phyloP scores from a whole-genome alignment of 2,888 invertebrate genomes.

The Cetonia aurata region DNA sequence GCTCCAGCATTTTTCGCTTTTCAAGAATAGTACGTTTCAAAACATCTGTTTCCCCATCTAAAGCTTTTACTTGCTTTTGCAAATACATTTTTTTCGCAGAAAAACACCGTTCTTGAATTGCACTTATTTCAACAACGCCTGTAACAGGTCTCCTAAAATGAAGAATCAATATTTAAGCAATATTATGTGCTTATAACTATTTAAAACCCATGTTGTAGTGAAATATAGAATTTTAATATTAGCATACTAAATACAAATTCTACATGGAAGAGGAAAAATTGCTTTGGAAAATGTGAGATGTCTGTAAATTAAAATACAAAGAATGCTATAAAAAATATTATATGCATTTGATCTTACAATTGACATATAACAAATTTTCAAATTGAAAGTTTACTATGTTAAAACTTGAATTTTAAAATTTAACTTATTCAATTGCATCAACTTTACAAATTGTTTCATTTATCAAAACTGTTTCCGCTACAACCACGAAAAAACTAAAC shows the following conservation, averaged over 20 bases:
- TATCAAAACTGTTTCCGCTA: too few relatives aligned
- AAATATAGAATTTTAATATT: not conserved
- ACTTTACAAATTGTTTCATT: too few relatives aligned
- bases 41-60: conserved; percentile 37
- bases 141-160: conserved; percentile 50
- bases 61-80: conserved; percentile 40
- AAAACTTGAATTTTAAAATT: too few relatives aligned
- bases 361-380: too few relatives aligned
- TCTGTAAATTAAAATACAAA: too few relatives aligned
- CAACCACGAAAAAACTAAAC: too few relatives aligned
- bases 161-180: not conserved
- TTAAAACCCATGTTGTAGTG: too few relatives aligned
- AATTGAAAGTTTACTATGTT: too few relatives aligned
- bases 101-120: conserved; percentile 44
- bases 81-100: conserved; percentile 43
- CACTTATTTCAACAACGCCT: conserved; percentile 44
- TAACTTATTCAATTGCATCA: too few relatives aligned
- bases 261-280: not conserved
- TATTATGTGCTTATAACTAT: not conserved
- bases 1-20: conserved; percentile 38
- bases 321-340: too few relatives aligned
- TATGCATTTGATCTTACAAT: too few relatives aligned
- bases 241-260: too few relatives aligned
- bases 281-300: not conserved
- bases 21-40: conserved; percentile 37